Evolutionary conservation across 2,113 vertebrate species (phyloP).

Genomic region (Callorhinus ursinus): DNA sequence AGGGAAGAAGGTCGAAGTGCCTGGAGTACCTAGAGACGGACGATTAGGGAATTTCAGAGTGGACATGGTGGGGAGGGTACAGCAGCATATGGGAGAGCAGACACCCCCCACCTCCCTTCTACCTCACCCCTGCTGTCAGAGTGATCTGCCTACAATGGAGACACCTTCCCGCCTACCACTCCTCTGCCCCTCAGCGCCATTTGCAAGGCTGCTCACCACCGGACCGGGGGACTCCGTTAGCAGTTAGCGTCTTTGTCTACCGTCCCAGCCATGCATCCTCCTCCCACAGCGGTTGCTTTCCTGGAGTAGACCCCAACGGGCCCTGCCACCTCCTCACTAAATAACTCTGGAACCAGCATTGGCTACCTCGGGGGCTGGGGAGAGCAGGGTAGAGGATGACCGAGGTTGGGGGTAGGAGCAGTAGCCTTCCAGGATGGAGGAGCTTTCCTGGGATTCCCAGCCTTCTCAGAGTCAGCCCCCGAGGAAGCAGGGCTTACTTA

Average conservation of each 20-base stretch:
- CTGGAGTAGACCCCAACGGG: fast-evolving
- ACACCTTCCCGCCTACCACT: background rate
- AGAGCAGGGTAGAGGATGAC: background rate
- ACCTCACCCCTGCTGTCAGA: background rate
- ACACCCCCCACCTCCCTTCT: background rate
- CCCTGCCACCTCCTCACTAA: too few relatives aligned
- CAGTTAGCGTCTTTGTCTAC: fast-evolving
- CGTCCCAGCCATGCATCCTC: fast-evolving
- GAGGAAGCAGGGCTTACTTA: background rate
- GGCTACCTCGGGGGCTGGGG: background rate
- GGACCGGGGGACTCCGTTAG: fast-evolving
- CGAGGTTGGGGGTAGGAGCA: too few relatives aligned
- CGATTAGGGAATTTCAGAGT: background rate
- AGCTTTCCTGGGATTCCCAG: background rate
- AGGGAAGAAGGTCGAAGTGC: background rate
- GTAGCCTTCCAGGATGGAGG: background rate
- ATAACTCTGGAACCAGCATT: background rate
- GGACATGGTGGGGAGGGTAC: fast-evolving
- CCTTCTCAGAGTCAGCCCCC: background rate
- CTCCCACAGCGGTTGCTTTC: background rate
- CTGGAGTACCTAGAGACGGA: background rate
- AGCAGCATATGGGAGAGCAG: background rate
- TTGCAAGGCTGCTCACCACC: background rate
- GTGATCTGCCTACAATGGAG: background rate
- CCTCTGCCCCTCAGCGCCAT: background rate